Conservation (phyloP, 2,888 invertebrate genomes). For the Polydrusus tereticollis region DNA sequence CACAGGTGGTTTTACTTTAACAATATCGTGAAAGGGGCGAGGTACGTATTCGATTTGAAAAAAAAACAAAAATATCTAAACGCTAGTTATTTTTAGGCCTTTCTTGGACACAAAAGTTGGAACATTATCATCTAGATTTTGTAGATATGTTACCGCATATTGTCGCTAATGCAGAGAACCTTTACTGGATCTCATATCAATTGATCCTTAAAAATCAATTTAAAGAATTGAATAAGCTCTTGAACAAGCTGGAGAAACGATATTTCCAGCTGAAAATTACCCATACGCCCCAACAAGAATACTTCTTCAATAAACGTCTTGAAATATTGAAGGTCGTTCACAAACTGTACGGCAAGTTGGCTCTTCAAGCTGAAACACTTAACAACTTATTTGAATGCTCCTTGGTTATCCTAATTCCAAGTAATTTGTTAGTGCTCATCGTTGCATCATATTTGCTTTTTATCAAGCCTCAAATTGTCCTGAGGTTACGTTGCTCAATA, state of each 20-base stretch:
- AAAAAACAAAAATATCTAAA: too few species aligned
- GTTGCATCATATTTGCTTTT: background rate
- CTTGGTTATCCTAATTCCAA: background rate
- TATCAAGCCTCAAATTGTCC: background rate
- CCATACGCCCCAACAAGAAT: background rate
- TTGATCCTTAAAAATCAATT: slow-evolving; percentile 12
- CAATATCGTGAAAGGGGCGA: too few species aligned
- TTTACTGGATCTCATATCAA: slow-evolving; percentile 12
- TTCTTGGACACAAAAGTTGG: background rate
- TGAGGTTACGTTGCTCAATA: background rate
- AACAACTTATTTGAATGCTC: background rate
- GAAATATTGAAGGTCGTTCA: slow-evolving; percentile 1
- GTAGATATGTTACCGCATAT: background rate
- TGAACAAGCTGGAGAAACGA: background rate
- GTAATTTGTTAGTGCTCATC: background rate
- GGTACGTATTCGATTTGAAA: too few species aligned
- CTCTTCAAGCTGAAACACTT: background rate
- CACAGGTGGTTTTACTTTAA: too few species aligned
- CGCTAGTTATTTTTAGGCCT: background rate
- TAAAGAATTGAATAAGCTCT: background rate
- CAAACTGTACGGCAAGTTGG: background rate
- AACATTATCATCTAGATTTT: background rate
- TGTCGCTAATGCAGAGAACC: background rate
- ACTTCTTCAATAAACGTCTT: background rate
- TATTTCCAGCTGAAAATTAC: background rate